These are phyloP conservation scores for Myzus persicae DNA, from an alignment of 1,140 invertebrate species.

Conservation along the genomic window DNA sequence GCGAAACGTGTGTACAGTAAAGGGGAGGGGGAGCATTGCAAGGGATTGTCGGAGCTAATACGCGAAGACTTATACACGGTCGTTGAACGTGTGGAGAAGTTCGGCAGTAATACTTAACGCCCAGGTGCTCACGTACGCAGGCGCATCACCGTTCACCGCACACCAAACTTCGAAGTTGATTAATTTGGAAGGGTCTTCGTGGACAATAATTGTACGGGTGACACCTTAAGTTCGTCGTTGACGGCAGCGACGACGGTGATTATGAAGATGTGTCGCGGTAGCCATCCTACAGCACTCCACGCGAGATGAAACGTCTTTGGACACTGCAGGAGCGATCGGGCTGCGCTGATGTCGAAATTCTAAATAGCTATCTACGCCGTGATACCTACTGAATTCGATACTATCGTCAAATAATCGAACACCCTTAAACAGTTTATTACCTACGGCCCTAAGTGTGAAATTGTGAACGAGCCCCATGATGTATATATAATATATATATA, in stretches of 20 bases:
- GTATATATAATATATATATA: no score
- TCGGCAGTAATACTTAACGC: neutral
- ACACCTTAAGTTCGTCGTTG: neutral
- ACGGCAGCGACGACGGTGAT: neutral
- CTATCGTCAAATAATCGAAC: neutral
- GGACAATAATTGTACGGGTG: constrained; percentile 4
- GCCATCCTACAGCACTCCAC: neutral
- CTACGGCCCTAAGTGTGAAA: no score
- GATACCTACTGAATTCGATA: neutral
- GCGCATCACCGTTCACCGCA: neutral
- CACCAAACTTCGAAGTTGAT: constrained; percentile 44
- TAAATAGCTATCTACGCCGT: neutral
- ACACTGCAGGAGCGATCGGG: neutral
- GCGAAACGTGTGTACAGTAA: neutral
- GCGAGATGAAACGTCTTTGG: neutral
- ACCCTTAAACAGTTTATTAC: neutral
- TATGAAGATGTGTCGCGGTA: neutral
- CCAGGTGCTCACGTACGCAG: neutral
- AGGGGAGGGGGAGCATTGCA: neutral
- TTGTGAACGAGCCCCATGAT: no score
- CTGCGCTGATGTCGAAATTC: neutral
- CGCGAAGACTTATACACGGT: constrained; percentile 37
- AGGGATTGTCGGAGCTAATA: neutral
- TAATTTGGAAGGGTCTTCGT: constrained; percentile 22
- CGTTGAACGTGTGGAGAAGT: constrained; percentile 31